Evolutionary conservation across 1,140 invertebrate species (phyloP), one percentile per base, ranked within the genome.

Genomic region (Drosophila busckii): DNA sequence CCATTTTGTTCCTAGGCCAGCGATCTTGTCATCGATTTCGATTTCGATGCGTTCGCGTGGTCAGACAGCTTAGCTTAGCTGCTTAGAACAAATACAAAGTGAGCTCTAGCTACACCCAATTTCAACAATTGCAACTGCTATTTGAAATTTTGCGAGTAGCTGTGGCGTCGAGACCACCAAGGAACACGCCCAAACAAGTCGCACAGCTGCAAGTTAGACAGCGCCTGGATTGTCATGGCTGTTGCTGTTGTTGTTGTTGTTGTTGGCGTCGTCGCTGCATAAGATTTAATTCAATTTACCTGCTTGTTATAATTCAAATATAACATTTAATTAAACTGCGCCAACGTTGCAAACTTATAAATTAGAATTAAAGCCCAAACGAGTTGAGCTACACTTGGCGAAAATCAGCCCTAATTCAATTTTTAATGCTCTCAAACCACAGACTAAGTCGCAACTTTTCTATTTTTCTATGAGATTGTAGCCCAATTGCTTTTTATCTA

Each of bases 131-230:
- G 46, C 46, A 46, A 38, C 19, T 34, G 37, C 26, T n/a, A 25
- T 38, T 7, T 35, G 17, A 15, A 7, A 8, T 19, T 44, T 23
- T 13, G 22, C 34, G 46, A 26, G 32, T 19, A 25, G 31, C 4
- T n/a, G 34, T 7, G 5, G 31, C 16, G 16, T 19, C 2, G 28
- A 17, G 44, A 66, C 62, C 62, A 56, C 60, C 70, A 66, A 50
- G 60, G 52, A 66, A 80, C 75, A 82, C 73, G 75, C 73, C 73
- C 75, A 78, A 80, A 82, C 73, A 62, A 82, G 73, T 80, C 69
- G 68, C 75, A 65, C 75, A 80, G 73, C 73, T 78, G 73, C 52
- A 53, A 52, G 26, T 19, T 26, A 56, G 53, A 55, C 50, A 49
- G 35, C 41, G 53, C 53, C 70, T 10, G 45, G 3, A 22, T 55